These are phyloP conservation scores for Phalacrocorax pelagicus DNA, from an alignment of 2,113 vertebrate genomes.

Conservation along the genomic window DNA sequence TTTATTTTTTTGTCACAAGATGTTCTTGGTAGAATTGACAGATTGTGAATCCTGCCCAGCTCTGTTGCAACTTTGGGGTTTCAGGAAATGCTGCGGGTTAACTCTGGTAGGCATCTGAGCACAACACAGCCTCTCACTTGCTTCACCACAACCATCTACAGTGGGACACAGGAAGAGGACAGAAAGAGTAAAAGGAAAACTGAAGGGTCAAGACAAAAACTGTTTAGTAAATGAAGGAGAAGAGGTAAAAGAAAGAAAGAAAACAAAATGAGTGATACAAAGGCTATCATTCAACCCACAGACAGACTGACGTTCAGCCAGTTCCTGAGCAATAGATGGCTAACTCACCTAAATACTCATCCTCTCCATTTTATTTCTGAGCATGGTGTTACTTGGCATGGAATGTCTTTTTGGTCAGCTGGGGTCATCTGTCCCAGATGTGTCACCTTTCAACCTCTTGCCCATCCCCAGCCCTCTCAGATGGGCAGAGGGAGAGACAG, in stretches of 20 bases:
- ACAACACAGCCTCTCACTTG: rapidly evolving
- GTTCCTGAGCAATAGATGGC: background rate
- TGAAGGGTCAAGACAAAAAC: background rate
- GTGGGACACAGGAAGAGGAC: background rate
- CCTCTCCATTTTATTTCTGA: background rate
- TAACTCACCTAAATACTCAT: background rate
- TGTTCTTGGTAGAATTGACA: background rate
- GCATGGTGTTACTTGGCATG: rapidly evolving
- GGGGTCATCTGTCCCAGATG: rapidly evolving
- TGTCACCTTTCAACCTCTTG: background rate
- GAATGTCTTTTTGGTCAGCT: background rate
- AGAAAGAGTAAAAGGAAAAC: background rate
- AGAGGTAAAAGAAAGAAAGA: background rate
- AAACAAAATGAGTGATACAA: background rate
- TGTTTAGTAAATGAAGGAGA: background rate
- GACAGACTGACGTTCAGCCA: background rate
- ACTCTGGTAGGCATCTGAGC: background rate
- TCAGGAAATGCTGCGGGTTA: background rate
- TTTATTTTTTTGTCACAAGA: background rate
- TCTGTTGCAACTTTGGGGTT: background rate
- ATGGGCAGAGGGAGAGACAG: background rate
- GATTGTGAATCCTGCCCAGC: background rate
- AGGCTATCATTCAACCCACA: background rate
- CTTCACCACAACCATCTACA: background rate
- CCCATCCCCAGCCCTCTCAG: too few relatives aligned